A percentile compares a stretch with the other conserved stretches of the same genome.
phyloP scores from a whole-genome alignment of 2,113 vertebrate genomes.

The Notothenia rossii region DNA sequence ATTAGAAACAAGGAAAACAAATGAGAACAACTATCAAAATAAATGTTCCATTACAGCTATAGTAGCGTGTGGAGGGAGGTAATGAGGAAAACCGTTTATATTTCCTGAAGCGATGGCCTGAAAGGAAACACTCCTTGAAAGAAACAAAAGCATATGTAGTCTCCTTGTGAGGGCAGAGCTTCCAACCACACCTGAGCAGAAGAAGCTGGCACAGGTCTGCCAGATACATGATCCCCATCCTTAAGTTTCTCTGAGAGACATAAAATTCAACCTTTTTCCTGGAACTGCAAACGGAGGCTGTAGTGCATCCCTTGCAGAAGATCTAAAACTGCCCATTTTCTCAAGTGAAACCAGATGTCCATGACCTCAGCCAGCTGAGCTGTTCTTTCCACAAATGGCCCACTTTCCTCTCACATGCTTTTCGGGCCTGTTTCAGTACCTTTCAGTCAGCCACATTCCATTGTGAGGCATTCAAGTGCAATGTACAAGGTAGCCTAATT shows the following conservation, averaged over 20 bases:
- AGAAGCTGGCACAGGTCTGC: neutral
- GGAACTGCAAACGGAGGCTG: constrained; percentile 39
- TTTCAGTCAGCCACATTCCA: constrained; percentile 62
- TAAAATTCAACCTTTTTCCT: constrained; percentile 30
- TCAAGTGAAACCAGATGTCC: constrained; percentile 76
- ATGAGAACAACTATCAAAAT: neutral
- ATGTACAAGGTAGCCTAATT: constrained; percentile 78
- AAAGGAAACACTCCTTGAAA: neutral
- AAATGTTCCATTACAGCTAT: constrained; percentile 16
- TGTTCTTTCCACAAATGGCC: constrained; percentile 52
- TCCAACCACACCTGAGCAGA: neutral
- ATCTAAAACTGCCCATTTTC: constrained; percentile 64
- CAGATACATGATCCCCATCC: constrained; percentile 7
- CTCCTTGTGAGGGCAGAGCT: constrained; percentile 13
- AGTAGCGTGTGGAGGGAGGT: neutral
- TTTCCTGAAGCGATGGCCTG: constrained; percentile 1
- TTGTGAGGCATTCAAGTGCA: constrained; percentile 58
- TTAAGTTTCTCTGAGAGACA: constrained; percentile 25
- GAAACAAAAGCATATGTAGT: constrained; percentile 13
- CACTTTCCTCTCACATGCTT: constrained; percentile 41
- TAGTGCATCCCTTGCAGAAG: constrained; percentile 42
- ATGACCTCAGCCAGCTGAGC: constrained; percentile 66
- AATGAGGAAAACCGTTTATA: neutral
- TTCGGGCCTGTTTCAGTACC: constrained; percentile 41
- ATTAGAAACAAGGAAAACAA: constrained; percentile 9